Conservation (phyloP, 1,140 invertebrate genomes). For the Pogonomyrmex barbatus region DNA sequence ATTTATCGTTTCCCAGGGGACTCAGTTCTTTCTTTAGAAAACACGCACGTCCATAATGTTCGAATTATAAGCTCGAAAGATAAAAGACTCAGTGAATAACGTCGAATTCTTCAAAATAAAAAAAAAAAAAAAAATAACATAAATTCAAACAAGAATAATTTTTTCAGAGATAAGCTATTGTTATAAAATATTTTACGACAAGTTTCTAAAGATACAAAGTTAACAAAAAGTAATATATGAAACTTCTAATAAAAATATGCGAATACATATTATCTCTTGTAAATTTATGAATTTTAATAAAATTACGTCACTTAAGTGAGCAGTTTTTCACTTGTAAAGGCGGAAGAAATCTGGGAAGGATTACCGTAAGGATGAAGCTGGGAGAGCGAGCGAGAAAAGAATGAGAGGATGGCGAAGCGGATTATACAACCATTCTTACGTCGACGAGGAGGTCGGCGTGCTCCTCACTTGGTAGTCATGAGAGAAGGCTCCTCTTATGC, state of each 20-base stretch:
- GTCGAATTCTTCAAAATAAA: background rate
- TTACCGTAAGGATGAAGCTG: background rate
- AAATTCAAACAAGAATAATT: background rate
- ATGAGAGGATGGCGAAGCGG: conserved; percentile 2
- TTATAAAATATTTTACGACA: background rate
- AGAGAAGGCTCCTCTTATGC: conserved; percentile 40
- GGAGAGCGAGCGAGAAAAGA: background rate
- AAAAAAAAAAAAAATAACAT: no score
- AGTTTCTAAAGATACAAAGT: background rate
- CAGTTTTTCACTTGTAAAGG: background rate
- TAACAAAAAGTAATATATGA: background rate
- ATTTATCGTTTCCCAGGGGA: background rate
- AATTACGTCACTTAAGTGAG: background rate
- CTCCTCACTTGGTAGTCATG: conserved; percentile 60
- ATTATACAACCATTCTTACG: conserved; percentile 66
- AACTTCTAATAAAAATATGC: background rate
- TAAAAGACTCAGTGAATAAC: background rate
- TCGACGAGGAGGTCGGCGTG: background rate
- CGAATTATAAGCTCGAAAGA: background rate
- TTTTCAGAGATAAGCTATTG: background rate
- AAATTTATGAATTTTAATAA: background rate
- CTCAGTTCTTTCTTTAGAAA: background rate
- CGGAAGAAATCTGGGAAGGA: background rate
- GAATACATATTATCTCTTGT: background rate
- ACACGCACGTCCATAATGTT: background rate